These are phyloP conservation scores for Phodopus roborovskii DNA, from an alignment of 2,113 vertebrate genomes.

Conservation along the genomic window DNA sequence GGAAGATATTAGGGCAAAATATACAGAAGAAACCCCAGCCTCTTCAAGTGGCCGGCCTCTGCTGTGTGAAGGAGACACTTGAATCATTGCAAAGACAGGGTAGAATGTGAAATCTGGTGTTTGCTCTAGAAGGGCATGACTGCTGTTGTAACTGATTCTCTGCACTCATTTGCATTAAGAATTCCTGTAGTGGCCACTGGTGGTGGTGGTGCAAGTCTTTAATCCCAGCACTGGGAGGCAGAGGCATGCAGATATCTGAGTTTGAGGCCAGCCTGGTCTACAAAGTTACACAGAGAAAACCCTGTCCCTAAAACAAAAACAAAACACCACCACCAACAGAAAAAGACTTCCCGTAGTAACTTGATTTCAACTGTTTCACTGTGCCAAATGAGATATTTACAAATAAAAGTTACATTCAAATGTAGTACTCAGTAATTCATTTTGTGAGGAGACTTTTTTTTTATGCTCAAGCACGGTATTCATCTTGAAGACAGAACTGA, in stretches of 20 bases:
- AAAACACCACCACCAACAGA: no score
- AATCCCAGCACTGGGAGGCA: no score
- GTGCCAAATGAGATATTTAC: neutral
- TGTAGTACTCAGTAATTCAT: neutral
- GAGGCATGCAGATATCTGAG: no score
- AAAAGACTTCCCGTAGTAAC: no score
- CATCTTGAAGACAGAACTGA: neutral
- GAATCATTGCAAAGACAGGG: neutral
- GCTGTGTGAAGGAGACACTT: neutral
- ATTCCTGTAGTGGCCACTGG: neutral
- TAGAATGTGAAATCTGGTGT: slow-evolving; percentile 71
- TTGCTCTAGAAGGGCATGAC: slow-evolving; percentile 67
- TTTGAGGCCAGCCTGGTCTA: no score
- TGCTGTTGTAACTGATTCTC: neutral
- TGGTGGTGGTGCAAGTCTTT: no score
- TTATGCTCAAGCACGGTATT: neutral
- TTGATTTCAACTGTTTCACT: neutral
- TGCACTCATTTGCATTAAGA: no score
- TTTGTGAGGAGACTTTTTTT: neutral
- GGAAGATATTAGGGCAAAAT: neutral
- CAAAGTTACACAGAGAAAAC: no score
- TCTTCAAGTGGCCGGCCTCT: slow-evolving; percentile 55
- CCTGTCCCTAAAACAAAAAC: no score
- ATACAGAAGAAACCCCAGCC: slow-evolving; percentile 56
- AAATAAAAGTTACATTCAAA: neutral